A percentile compares a stretch with the other conserved stretches of the same genome.
Evolutionary conservation across 1,140 invertebrate species (phyloP).

Genomic region (Hesperophylax magnus): DNA sequence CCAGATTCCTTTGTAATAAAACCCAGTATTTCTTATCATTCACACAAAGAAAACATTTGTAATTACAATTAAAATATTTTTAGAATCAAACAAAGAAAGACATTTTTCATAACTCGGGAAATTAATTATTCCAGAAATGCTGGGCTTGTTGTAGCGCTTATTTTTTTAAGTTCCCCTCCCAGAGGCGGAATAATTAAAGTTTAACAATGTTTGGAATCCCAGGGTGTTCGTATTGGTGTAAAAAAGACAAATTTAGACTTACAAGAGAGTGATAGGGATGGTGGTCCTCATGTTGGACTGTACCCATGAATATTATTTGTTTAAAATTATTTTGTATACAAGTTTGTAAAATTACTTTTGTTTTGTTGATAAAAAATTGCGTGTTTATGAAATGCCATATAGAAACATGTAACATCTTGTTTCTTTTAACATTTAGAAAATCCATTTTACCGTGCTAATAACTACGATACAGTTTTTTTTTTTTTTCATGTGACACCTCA

Average conservation of each 20-base stretch:
- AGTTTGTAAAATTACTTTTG: neutral
- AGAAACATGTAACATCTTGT: too few species aligned
- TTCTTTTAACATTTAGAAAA: too few species aligned
- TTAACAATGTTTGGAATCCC: conserved; percentile 52
- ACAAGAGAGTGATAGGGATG: conserved; percentile 4
- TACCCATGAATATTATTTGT: neutral
- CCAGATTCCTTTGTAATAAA: too few species aligned
- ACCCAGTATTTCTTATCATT: too few species aligned
- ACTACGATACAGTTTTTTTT: too few species aligned
- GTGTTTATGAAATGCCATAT: too few species aligned
- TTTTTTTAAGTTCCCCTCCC: conserved; percentile 39
- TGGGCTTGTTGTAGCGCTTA: conserved; percentile 34
- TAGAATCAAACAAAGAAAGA: conserved; percentile 9
- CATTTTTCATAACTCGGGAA: conserved; percentile 10
- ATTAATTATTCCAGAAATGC: conserved; percentile 36
- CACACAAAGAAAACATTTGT: neutral
- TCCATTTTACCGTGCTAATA: too few species aligned
- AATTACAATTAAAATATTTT: conserved; percentile 7
- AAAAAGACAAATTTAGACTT: conserved; percentile 49
- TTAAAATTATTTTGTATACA: neutral
- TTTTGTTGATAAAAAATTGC: too few species aligned
- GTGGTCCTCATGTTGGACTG: neutral
- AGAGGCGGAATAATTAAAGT: conserved; percentile 47
- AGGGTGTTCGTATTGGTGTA: conserved; percentile 44
- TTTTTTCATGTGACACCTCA: too few species aligned